These are phyloP conservation scores for Pecten maximus DNA, from an alignment of 2,888 invertebrate genomes.

Conservation along the genomic window DNA sequence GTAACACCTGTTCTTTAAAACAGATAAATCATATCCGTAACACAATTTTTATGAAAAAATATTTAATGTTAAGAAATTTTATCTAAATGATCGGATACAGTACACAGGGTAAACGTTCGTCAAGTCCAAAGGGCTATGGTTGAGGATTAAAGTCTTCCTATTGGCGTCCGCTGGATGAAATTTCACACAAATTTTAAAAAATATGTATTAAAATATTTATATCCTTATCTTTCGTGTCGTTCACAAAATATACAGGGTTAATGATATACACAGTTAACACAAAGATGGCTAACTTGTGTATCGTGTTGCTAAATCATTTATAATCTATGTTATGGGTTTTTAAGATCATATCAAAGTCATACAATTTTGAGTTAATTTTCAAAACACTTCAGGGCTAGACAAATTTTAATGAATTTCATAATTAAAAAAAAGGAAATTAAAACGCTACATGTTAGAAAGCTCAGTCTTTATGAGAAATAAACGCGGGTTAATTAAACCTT, in stretches of 20 bases:
- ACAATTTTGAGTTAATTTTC: neutral
- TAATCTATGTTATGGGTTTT: neutral
- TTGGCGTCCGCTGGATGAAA: neutral
- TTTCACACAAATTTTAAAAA: neutral
- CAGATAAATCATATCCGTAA: neutral
- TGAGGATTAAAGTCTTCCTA: neutral
- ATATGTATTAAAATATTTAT: neutral
- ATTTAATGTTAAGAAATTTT: neutral
- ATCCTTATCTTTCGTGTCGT: neutral
- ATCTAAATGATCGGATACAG: neutral
- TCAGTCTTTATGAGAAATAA: neutral
- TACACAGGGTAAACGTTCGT: neutral
- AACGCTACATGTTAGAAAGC: neutral
- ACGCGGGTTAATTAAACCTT: neutral
- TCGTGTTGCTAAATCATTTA: neutral
- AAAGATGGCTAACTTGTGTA: neutral
- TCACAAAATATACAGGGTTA: neutral
- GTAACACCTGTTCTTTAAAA: neutral
- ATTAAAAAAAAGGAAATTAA: neutral
- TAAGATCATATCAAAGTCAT: slow-evolving; percentile 13
- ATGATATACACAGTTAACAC: neutral
- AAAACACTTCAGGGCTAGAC: neutral
- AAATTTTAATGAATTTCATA: neutral
- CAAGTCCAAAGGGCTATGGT: neutral
- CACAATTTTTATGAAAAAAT: neutral